Evolutionary conservation across 2,113 vertebrate species (phyloP), one percentile per base, ranked within the genome.

Genomic region (Amphiprion ocellaris): DNA sequence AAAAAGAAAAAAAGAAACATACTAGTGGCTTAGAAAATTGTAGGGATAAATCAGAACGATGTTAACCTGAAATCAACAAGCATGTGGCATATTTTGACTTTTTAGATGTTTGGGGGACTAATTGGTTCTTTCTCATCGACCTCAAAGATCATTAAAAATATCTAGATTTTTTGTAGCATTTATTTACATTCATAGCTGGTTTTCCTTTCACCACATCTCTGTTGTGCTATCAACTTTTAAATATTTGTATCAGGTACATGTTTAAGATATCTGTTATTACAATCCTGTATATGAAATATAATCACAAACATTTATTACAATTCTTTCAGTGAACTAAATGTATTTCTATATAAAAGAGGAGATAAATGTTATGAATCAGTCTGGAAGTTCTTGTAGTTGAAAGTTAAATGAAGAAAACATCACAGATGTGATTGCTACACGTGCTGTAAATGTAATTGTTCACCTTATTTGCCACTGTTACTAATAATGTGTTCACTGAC

Each of bases 1-100:
- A 81, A 72, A 46, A 21, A 21, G 21, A 21, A 21, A 21, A 21
- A 21, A 21, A 21, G 21, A 72, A 76, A 17, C 74, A 77, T 71
- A 74, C 71, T 77, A 55, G 12, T 85, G 75, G 79, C 73, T 88
- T 63, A 77, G 76, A 88, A 85, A 82, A 85, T 85, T 82, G 71
- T 30, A 37, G 62, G n/a, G 16, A 10, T 69, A 55, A 14, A 68
- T 33, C 46, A 59, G 44, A 63, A 41, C 30, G 80, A 69, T 17
- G 79, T 26, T 24, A 66, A 66, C 58, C 1, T 63, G 46, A n/a
- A 55, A 23, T 72, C 53, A 56, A 33, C 69, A 5, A 21, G 26
- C 17, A 26, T 64, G 41, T 47, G 71, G 56, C 30, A 39, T 60
- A 33, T 58, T 73, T 69, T 56, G 11, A 26, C 3, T 30, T 5